These are phyloP conservation scores for Caenorhabditis tropicalis DNA, from an alignment of 1,140 invertebrate genomes.

Conservation along the genomic window DNA sequence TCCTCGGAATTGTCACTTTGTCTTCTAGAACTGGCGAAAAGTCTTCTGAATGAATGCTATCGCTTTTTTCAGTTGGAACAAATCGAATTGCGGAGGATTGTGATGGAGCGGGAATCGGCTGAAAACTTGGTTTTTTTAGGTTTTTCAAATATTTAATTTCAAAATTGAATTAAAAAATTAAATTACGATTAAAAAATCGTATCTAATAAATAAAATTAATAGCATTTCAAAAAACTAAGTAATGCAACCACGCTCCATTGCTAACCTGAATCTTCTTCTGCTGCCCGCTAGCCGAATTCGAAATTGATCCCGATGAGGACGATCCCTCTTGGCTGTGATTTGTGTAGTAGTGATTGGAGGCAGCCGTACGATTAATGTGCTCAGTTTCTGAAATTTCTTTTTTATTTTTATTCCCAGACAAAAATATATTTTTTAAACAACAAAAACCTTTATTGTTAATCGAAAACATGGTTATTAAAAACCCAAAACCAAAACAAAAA, in stretches of 20 bases:
- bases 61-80: not conserved
- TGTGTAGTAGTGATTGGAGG: not conserved
- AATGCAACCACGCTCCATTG: no score
- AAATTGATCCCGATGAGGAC: not conserved
- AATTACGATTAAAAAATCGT: no score
- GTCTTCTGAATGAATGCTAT: slow-evolving; percentile 6
- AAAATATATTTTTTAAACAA: not conserved
- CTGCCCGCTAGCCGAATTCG: not conserved
- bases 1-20: not conserved
- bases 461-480: not conserved
- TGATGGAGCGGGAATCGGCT: not conserved
- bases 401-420: not conserved
- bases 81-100: not conserved
- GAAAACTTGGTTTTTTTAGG: not conserved
- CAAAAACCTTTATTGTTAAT: no score
- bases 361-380: not conserved
- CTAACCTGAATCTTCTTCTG: not conserved
- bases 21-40: not conserved
- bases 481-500: not conserved
- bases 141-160: no score
- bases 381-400: slow-evolving; percentile 24
- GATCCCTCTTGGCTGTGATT: slow-evolving; percentile 11
- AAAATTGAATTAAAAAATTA: not conserved
- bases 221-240: no score
- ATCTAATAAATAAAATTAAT: no score